These are phyloP conservation scores for Pseudobourletiella spinata DNA, from an alignment of 1,140 invertebrate genomes.

Conservation along the genomic window DNA sequence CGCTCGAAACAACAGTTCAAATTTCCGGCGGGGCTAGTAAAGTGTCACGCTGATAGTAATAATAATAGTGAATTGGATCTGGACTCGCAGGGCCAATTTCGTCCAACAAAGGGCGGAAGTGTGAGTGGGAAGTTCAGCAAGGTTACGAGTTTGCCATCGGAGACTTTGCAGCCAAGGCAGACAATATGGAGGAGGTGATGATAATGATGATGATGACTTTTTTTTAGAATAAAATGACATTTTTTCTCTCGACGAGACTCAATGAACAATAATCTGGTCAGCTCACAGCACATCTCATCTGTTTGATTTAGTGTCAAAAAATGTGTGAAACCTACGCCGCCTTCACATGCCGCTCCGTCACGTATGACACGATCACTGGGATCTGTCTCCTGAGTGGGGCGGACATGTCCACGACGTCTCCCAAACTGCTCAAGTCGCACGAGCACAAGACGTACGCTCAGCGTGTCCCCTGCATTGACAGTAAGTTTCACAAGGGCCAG, in stretches of 20 bases:
- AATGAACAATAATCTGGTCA: no score
- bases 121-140: slow-evolving; percentile 34
- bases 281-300: no score
- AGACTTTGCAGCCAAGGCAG: slow-evolving; percentile 32
- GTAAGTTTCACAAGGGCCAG: slow-evolving; percentile 25
- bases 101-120: slow-evolving; percentile 27
- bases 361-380: slow-evolving; percentile 26
- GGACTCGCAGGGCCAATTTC: slow-evolving; percentile 24
- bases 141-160: slow-evolving; percentile 29
- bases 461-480: slow-evolving; percentile 33
- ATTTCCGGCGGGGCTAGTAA: no score
- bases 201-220: no score
- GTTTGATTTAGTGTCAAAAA: slow-evolving; percentile 35
- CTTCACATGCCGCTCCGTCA: slow-evolving; percentile 31
- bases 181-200: slow-evolving; percentile 26
- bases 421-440: slow-evolving; percentile 21
- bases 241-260: no score
- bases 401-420: slow-evolving; percentile 33
- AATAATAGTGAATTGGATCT: no score
- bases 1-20: no score
- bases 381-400: slow-evolving; percentile 31
- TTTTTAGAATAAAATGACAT: background rate
- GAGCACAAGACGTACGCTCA: slow-evolving; percentile 32
- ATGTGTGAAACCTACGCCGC: slow-evolving; percentile 28
- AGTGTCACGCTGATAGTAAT: no score